Percentiles rank a stretch among this genome's conserved stretches.
Evolutionary conservation across 2,888 invertebrate genomes (phyloP).

Genomic region (Mesorhabditis sp.): DNA sequence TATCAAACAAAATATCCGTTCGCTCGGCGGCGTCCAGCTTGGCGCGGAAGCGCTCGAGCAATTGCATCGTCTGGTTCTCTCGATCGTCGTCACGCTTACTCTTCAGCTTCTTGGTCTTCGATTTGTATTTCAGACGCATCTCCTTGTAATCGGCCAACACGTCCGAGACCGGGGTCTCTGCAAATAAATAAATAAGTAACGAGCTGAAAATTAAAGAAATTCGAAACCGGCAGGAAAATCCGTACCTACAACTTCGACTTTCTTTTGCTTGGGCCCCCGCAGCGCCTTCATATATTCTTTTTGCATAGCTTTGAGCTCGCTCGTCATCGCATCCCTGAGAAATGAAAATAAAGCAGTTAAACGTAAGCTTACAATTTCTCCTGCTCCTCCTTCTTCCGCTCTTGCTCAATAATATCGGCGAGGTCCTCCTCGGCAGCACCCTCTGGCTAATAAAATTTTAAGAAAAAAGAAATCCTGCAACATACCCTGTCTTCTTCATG

Average conservation of each 20-base stretch:
- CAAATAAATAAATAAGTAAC: neutral
- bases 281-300: slow-evolving; percentile 52
- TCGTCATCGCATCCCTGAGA: slow-evolving; percentile 25
- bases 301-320: slow-evolving; percentile 37
- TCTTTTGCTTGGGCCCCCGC: slow-evolving; percentile 50
- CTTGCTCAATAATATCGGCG: slow-evolving; percentile 33
- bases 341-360: neutral
- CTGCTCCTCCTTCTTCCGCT: slow-evolving; percentile 20
- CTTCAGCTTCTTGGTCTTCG: slow-evolving; percentile 38
- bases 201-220: neutral
- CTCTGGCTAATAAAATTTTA: slow-evolving; percentile 8
- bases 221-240: neutral
- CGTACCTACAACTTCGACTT: slow-evolving; percentile 51
- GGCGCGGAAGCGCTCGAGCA: slow-evolving; percentile 78
- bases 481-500: slow-evolving; percentile 10
- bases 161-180: neutral
- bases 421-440: slow-evolving; percentile 23
- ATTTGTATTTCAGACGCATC: slow-evolving; percentile 49
- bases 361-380: slow-evolving; percentile 25
- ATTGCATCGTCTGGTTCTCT: slow-evolving; percentile 69
- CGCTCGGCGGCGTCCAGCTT: slow-evolving; percentile 33
- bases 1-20: slow-evolving; percentile 61
- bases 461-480: neutral
- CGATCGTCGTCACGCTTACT: slow-evolving; percentile 45
- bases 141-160: slow-evolving; percentile 14